Evolutionary conservation across 1,140 invertebrate genomes (phyloP), one percentile per base, ranked within the genome.

Genomic region (Bombus confusus): DNA sequence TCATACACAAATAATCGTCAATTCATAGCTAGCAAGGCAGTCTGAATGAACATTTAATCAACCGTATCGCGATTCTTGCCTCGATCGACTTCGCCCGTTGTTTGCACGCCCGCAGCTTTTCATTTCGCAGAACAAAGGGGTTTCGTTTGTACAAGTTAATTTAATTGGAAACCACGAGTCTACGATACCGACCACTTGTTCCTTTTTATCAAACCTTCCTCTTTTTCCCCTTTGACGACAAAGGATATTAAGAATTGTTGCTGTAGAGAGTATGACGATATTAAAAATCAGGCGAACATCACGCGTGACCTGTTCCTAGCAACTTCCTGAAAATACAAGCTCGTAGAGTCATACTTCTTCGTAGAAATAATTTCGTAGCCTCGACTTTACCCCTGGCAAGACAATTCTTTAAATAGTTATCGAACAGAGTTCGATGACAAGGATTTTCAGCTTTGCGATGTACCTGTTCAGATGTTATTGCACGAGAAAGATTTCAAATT

Each of bases 1-100:
- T 83, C 74, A 43, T 47, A 59, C 64, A 71, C 64, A 43, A 78
- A 78, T 84, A 71, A 84, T 78, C 82, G 39, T n/a, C 74, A 22
- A 78, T 71, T 71, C 82, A 34, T 59, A 59, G 28, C 43, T 25
- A 43, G 4, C 62, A 15, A 43, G 5, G 18, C 43, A 22, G 41
- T 62, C 57, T 28, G 47, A 43, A 8, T n/a, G 73, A 57, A 77
- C 74, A 37, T 83, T 84, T 57, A 71, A 84, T 78, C 82, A 71
- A 84, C 39, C 37, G 47, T 62, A 41, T 59, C 41, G 25, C 41
- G 64, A 71, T 75, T 25, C 47, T 69, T 41, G 59, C 18, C 2
- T 12, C 62, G 43, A 76, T 77, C 43, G 37, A 71, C n/a, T 59
- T n/a, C 28, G 64, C 12, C 0, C 8, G 28, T 39, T 69, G 12